Percentiles rank a stretch among this genome's conserved stretches.
Evolutionary conservation across 2,888 invertebrate genomes (phyloP).

Genomic region (Podabrus alpinus): DNA sequence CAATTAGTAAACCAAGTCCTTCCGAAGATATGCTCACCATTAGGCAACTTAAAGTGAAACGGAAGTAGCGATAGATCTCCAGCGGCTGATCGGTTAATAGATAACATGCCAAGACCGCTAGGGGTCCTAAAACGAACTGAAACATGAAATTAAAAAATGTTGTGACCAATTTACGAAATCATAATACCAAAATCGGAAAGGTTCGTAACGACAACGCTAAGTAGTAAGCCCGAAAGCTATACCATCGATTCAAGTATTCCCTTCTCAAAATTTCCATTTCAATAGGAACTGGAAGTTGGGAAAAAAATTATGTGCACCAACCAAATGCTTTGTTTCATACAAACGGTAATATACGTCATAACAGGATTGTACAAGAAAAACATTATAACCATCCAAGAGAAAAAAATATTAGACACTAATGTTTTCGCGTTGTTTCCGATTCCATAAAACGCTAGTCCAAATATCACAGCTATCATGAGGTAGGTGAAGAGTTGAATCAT

Average conservation of each 20-base stretch:
- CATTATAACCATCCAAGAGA: constrained; percentile 62
- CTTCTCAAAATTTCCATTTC: constrained; percentile 63
- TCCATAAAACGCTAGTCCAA: constrained; percentile 63
- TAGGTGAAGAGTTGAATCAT: constrained; percentile 65
- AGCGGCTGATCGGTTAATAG: constrained; percentile 69
- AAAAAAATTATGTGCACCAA: background rate
- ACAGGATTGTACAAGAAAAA: constrained; percentile 68
- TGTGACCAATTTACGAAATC: too few relatives aligned
- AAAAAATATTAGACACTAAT: constrained; percentile 65
- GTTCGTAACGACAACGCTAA: constrained; percentile 61
- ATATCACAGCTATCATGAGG: constrained; percentile 57
- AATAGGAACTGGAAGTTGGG: constrained; percentile 59
- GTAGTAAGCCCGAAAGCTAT: constrained; percentile 67
- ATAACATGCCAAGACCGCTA: constrained; percentile 61
- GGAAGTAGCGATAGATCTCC: constrained; percentile 64
- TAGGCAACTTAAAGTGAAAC: constrained; percentile 63
- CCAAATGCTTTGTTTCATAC: constrained; percentile 55
- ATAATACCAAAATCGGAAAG: constrained; percentile 52
- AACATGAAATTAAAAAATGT: constrained; percentile 25
- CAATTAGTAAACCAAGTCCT: constrained; percentile 73
- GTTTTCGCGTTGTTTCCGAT: constrained; percentile 62
- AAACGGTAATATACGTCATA: constrained; percentile 65
- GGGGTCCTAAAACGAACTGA: constrained; percentile 57
- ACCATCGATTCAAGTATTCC: constrained; percentile 71
- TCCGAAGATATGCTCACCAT: constrained; percentile 71